These are phyloP conservation scores for Gulo gulo DNA, from an alignment of 2,113 vertebrate species.

Conservation along the genomic window DNA sequence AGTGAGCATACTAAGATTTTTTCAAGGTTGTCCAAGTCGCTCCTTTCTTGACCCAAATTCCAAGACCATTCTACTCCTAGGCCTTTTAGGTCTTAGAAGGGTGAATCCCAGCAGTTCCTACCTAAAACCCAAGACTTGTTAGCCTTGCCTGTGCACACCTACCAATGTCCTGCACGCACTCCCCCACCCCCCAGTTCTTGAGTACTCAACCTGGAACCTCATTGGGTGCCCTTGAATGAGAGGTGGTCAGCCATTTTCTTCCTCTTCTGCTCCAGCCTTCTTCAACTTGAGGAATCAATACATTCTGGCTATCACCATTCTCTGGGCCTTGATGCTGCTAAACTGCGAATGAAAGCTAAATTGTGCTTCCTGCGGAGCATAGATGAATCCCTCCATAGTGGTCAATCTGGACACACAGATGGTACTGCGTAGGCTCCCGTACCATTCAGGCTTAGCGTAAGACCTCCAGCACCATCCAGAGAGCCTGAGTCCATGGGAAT, in stretches of 20 bases:
- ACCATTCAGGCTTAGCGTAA: no score
- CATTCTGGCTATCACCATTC: background rate
- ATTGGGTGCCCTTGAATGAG: background rate
- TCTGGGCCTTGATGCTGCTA: background rate
- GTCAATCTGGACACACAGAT: background rate
- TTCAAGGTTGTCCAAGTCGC: background rate
- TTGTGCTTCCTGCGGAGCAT: accelerated
- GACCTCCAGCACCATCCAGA: background rate
- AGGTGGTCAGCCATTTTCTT: background rate
- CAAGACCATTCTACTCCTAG: background rate
- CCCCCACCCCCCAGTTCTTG: background rate
- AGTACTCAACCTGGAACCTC: background rate
- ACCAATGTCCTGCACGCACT: background rate
- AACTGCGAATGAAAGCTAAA: background rate
- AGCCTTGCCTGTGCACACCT: no score
- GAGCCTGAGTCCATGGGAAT: background rate
- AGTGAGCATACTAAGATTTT: background rate
- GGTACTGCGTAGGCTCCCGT: accelerated
- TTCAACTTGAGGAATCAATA: background rate
- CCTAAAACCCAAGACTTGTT: background rate
- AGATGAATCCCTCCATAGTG: background rate
- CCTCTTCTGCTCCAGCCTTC: background rate
- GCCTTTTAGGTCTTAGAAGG: background rate
- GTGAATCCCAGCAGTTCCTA: no score
- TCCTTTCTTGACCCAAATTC: background rate